phyloP scores from a whole-genome alignment of 1,140 invertebrate species.

The Saccostrea echinata region DNA sequence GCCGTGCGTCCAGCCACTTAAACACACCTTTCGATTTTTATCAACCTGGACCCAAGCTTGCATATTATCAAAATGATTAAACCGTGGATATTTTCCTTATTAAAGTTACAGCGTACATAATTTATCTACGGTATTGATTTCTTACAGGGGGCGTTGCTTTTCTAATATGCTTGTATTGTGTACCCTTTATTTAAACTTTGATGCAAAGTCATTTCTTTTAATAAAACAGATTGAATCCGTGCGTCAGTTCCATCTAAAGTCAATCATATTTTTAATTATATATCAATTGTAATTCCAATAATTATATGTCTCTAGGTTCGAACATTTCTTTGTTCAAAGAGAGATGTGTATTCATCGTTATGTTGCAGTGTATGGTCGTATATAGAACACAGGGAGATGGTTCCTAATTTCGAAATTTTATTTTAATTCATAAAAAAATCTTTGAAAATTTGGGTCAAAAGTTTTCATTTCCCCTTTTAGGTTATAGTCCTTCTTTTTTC shows the following conservation, averaged over 20 bases:
- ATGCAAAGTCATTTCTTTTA: neutral
- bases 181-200: neutral
- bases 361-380: neutral
- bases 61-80: neutral
- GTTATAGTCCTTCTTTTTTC: too few relatives aligned
- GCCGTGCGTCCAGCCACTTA: neutral
- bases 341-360: neutral
- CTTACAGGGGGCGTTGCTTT: neutral
- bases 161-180: neutral
- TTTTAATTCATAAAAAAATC: too few relatives aligned
- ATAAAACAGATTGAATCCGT: neutral
- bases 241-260: neutral
- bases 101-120: neutral
- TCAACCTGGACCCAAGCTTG: neutral
- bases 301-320: neutral
- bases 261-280: too few relatives aligned
- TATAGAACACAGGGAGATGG: too few relatives aligned
- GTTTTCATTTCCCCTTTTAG: too few relatives aligned
- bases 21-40: conserved; percentile 20
- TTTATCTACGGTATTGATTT: conserved; percentile 18
- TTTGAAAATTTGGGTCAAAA: too few relatives aligned
- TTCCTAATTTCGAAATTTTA: too few relatives aligned
- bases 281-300: neutral
- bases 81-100: neutral
- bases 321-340: neutral